phyloP scores from a whole-genome alignment of 2,113 vertebrate species.

The Callionymus lyra region DNA sequence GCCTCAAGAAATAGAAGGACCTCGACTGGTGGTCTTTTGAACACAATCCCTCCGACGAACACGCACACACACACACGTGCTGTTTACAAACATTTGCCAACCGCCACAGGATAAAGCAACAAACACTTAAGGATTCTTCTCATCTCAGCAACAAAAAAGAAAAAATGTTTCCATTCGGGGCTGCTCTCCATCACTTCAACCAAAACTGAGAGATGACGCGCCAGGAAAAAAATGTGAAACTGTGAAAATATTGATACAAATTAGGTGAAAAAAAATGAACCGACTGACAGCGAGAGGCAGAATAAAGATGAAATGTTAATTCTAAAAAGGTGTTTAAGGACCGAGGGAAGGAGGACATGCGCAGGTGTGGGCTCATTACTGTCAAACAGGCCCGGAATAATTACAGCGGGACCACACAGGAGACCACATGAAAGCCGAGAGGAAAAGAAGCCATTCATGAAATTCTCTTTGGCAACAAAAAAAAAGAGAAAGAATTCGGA shows the following conservation, averaged over 20 bases:
- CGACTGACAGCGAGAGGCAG: constrained; percentile 20
- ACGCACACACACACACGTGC: constrained; percentile 1
- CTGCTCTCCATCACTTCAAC: no score
- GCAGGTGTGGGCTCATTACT: constrained; percentile 53
- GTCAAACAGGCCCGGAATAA: constrained; percentile 36
- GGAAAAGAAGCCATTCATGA: constrained; percentile 1
- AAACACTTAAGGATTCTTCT: constrained; percentile 58
- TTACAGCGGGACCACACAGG: constrained; percentile 45
- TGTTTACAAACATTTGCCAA: constrained; percentile 40
- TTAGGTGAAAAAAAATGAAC: constrained; percentile 33
- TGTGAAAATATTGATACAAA: constrained; percentile 70
- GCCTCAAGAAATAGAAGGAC: no score
- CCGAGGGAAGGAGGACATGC: constrained; percentile 39
- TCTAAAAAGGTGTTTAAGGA: constrained; percentile 54
- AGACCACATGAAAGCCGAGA: constrained; percentile 18
- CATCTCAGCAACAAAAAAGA: no score
- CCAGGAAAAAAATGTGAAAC: constrained; percentile 44
- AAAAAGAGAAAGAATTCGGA: background rate
- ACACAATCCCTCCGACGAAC: constrained; percentile 13
- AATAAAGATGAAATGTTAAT: constrained; percentile 36
- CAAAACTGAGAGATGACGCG: no score
- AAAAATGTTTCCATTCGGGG: no score
- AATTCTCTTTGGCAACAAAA: background rate
- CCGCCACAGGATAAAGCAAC: constrained; percentile 55
- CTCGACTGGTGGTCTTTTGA: no score